Conservation (phyloP, 2,888 invertebrate genomes). For the Chalcis sispes region DNA sequence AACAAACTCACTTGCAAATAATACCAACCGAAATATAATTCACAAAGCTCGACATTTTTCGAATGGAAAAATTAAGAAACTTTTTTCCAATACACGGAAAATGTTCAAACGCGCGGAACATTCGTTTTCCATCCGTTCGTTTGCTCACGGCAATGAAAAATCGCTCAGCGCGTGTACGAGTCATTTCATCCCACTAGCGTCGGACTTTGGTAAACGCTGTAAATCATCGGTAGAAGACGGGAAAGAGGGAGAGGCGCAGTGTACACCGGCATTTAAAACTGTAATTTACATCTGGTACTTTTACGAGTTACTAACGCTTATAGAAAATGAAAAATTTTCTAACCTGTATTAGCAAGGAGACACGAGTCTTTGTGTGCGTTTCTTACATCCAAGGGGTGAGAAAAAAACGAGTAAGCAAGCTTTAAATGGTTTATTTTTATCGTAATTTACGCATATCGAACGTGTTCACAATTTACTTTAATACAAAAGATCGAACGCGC, state of each 20-base stretch:
- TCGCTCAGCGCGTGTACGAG: slow-evolving; percentile 48
- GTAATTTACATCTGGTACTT: slow-evolving; percentile 56
- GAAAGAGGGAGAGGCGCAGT: background rate
- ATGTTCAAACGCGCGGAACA: background rate
- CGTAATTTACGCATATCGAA: no score
- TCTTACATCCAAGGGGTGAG: no score
- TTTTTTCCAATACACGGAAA: background rate
- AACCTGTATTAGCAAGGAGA: slow-evolving; percentile 39
- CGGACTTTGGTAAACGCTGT: slow-evolving; percentile 20
- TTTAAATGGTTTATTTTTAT: no score
- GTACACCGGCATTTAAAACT: slow-evolving; percentile 47
- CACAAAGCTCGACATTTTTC: no score
- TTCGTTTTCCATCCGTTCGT: background rate
- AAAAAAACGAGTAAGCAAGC: no score
- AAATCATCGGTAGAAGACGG: slow-evolving; percentile 41
- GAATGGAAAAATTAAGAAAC: no score
- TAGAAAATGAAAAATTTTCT: slow-evolving; percentile 47
- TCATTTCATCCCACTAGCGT: slow-evolving; percentile 10
- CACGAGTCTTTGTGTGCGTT: no score
- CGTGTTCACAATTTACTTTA: no score
- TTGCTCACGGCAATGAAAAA: slow-evolving; percentile 48
- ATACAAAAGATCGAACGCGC: no score
- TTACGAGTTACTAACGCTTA: slow-evolving; percentile 21
- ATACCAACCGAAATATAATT: no score
- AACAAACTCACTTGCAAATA: no score